A percentile compares a stretch with the other conserved stretches of the same genome.
These are phyloP conservation scores for Enteromius fasciolatus DNA, from an alignment of 2,797 vertebrate genomes.

Conservation along the genomic window DNA sequence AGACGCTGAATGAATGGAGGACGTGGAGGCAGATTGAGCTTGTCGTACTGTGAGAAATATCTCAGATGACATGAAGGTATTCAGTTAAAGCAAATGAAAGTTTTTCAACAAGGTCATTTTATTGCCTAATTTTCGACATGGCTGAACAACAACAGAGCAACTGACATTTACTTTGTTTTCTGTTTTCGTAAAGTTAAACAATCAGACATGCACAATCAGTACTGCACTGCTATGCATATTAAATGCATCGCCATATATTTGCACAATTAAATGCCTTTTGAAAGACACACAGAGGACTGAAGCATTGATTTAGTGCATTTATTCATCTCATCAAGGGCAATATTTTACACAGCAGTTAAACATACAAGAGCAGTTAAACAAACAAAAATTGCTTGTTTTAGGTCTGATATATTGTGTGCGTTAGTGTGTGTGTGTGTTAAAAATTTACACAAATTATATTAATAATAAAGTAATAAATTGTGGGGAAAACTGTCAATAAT, in stretches of 20 bases:
- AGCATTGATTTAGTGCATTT: neutral
- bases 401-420: neutral
- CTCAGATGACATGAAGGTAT: slow-evolving; percentile 11
- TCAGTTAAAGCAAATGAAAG: neutral
- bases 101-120: neutral
- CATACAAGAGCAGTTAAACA: neutral
- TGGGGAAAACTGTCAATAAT: neutral
- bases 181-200: neutral
- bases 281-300: neutral
- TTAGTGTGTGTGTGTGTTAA: neutral
- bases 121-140: neutral
- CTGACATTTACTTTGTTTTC: neutral
- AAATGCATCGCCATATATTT: neutral
- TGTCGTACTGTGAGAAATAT: neutral
- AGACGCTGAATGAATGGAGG: slow-evolving; percentile 66
- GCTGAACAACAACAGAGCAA: neutral
- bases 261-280: neutral
- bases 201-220: neutral
- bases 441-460: neutral
- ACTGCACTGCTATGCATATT: neutral
- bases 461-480: neutral
- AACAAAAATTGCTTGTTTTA: neutral
- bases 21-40: slow-evolving; percentile 54
- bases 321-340: neutral
- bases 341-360: neutral